A percentile compares a stretch with the other conserved stretches of the same genome.
These are phyloP conservation scores for Diabrotica virgifera DNA, from an alignment of 1,140 invertebrate genomes.

Conservation along the genomic window DNA sequence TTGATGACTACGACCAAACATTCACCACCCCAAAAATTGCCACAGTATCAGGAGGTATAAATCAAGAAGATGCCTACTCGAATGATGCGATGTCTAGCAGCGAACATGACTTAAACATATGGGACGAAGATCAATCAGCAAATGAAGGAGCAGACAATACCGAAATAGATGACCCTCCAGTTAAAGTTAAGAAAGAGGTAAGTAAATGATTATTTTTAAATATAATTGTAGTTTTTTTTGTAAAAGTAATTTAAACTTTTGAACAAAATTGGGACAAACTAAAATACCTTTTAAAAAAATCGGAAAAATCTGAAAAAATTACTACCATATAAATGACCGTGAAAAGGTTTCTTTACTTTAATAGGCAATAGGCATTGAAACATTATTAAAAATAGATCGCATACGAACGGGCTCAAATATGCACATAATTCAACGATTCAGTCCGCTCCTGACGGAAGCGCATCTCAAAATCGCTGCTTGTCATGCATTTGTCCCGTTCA, in stretches of 20 bases:
- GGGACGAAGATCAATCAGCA: constrained; percentile 41
- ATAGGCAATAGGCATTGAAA: too few relatives aligned
- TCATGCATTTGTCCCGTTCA: too few relatives aligned
- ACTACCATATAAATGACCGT: too few relatives aligned
- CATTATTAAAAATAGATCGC: too few relatives aligned
- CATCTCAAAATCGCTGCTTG: too few relatives aligned
- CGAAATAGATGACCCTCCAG: constrained; percentile 38
- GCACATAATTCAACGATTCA: too few relatives aligned
- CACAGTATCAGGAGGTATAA: constrained; percentile 51
- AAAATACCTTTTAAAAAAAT: too few relatives aligned
- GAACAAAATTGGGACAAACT: not conserved
- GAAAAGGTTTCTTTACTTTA: too few relatives aligned
- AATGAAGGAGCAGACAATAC: constrained; percentile 36
- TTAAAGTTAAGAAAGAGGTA: constrained; percentile 45
- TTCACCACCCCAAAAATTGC: constrained; percentile 56
- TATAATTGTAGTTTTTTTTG: not conserved
- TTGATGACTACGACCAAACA: constrained; percentile 58
- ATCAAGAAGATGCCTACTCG: constrained; percentile 42
- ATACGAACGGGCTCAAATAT: too few relatives aligned
- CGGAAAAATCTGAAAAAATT: too few relatives aligned
- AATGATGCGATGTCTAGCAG: constrained; percentile 47
- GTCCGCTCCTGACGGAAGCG: too few relatives aligned
- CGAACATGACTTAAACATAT: constrained; percentile 44
- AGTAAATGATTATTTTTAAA: constrained; percentile 11
- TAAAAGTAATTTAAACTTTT: not conserved